Evolutionary conservation across 2,113 vertebrate species (phyloP).

Genomic region (Hemicordylus capensis): DNA sequence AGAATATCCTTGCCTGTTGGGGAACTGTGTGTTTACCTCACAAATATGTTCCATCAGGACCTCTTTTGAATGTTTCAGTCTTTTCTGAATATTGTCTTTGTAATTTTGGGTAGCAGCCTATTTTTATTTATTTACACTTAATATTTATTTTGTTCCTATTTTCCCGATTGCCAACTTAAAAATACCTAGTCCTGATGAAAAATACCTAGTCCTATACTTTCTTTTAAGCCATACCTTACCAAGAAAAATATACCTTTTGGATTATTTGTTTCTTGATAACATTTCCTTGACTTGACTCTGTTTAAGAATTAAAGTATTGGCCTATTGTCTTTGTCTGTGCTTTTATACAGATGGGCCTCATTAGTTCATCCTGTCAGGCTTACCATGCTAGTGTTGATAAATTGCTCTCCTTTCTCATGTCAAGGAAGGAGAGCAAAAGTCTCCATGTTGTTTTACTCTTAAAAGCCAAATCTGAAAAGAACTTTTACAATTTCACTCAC

Average conservation of each 20-base stretch:
- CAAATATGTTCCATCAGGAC: background rate
- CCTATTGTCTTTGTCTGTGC: background rate
- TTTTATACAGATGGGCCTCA: conserved; percentile 12
- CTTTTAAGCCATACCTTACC: background rate
- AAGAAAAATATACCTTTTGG: background rate
- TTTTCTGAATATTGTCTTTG: background rate
- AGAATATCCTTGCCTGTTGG: no score
- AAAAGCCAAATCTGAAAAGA: conserved; percentile 60
- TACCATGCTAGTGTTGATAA: conserved; percentile 2
- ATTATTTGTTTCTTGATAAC: background rate
- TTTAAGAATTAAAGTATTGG: background rate
- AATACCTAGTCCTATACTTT: background rate
- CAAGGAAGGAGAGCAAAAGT: conserved; percentile 42
- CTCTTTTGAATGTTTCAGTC: background rate
- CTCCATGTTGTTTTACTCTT: conserved; percentile 62
- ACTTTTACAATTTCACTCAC: conserved; percentile 60
- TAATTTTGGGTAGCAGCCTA: background rate
- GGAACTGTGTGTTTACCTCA: background rate
- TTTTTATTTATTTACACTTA: background rate
- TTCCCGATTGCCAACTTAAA: background rate
- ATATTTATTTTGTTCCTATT: background rate
- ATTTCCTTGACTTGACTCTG: background rate
- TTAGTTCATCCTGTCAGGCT: conserved; percentile 36
- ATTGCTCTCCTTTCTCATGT: conserved; percentile 16
- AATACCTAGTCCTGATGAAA: background rate